Conservation (phyloP, 1,140 invertebrate species). For the Heterodera carotae region DNA sequence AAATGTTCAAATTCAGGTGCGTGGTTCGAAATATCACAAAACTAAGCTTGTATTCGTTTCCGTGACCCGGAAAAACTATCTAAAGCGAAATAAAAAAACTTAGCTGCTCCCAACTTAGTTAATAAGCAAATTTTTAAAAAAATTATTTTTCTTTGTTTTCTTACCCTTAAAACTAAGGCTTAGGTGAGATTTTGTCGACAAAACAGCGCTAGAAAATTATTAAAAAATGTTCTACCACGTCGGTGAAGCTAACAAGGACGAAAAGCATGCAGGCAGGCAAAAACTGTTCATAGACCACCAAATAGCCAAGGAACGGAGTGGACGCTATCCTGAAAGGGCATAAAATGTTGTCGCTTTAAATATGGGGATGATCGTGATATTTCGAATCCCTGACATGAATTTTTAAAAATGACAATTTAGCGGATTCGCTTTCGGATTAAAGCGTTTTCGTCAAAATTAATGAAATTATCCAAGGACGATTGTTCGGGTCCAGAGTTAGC, state of each 20-base stretch:
- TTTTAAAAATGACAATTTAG: background rate
- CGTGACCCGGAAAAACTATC: background rate
- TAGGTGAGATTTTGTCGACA: too few relatives aligned
- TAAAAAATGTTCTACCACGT: slow-evolving; percentile 73
- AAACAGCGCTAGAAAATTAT: too few relatives aligned
- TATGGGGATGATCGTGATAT: background rate
- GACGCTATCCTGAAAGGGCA: slow-evolving; percentile 73
- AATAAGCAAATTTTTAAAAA: background rate
- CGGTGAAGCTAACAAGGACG: slow-evolving; percentile 78
- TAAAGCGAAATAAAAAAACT: background rate
- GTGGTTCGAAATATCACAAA: too few relatives aligned
- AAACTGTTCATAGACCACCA: slow-evolving; percentile 78
- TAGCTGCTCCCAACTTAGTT: background rate
- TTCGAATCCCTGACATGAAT: background rate
- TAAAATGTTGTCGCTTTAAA: too few relatives aligned
- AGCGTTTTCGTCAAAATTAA: background rate
- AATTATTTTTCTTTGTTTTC: slow-evolving; percentile 68
- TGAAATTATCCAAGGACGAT: slow-evolving; percentile 3
- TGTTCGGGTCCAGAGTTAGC: too few relatives aligned
- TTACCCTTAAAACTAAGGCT: too few relatives aligned
- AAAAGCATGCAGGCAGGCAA: slow-evolving; percentile 75
- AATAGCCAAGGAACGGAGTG: slow-evolving; percentile 84
- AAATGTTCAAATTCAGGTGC: too few relatives aligned
- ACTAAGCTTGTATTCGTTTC: too few relatives aligned
- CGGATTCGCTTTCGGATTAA: background rate